Evolutionary conservation across 2,797 vertebrate species (phyloP), one percentile per base, ranked within the genome.

Genomic region (Anniella stebbinsi): DNA sequence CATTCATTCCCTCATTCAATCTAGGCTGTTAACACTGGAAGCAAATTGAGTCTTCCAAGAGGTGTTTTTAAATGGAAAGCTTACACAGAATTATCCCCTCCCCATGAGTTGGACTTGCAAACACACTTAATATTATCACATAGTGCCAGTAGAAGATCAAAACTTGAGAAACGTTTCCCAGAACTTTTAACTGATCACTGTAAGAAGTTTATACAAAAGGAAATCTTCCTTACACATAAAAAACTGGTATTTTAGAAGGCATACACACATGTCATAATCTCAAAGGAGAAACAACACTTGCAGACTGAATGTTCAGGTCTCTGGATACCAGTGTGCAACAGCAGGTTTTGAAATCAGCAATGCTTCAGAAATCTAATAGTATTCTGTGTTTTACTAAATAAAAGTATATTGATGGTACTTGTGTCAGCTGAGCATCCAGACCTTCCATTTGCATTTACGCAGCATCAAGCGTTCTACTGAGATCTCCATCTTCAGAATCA

Each of bases 401-500:
- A 95, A 96, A 38, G 84, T 86, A 81, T 2, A 85, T 87, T 92
- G 93, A 92, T 1, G 70, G 83, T 88, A 87, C 87, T 91, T 96
- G 95, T 96, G 95, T 94, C 93, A 94, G 84, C 93, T 97, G 94
- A 96, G 94, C 95, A 94, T 93, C 94, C 88, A 95, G 95, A 92
- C 90, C 91, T 94, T 96, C 95, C 76, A 17, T 92, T 92, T 90
- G 70, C 93, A 86, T 95, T 69, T 95, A 96, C 84, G 95, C 93
- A 93, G 98, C 98, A 90, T 98, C 98, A 12, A 97, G 97, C 45
- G 97, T 3, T 92, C 98, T 96, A 94, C 51, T 97, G 95, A 93
- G 93, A 91, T 99, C 98, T 93, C 84, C 96, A 54, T 95, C 96
- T 93, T 99, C 98, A 5, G 98, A 98, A 93, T 99, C 89, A 23